A percentile compares a stretch with the other conserved stretches of the same genome.
These are phyloP conservation scores for human DNA, from an alignment of 2,113 vertebrate species.

Conservation along the genomic window GRCh38 chr4:87062501-87063000, in stretches of 20 bases:
- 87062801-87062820: background rate
- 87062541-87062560: background rate
- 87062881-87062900: background rate
- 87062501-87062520: background rate
- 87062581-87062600: background rate
- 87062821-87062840: background rate
- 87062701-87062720: background rate
- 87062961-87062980: background rate
- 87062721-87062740: background rate
- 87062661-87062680: background rate
- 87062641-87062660: background rate
- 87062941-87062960: slow-evolving; percentile 15
- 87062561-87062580: background rate
- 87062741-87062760: background rate
- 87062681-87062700: background rate
- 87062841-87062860: background rate
- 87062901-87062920: background rate
- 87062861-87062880: background rate
- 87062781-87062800: background rate
- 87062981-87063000: background rate
- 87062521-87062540: background rate
- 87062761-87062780: background rate
- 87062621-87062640: background rate
- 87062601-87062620: background rate
- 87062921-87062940: background rate